Percentiles rank a stretch among this genome's conserved stretches.
These are phyloP conservation scores for Eupithecia centaureata DNA, from an alignment of 2,888 invertebrate species.

Conservation along the genomic window DNA sequence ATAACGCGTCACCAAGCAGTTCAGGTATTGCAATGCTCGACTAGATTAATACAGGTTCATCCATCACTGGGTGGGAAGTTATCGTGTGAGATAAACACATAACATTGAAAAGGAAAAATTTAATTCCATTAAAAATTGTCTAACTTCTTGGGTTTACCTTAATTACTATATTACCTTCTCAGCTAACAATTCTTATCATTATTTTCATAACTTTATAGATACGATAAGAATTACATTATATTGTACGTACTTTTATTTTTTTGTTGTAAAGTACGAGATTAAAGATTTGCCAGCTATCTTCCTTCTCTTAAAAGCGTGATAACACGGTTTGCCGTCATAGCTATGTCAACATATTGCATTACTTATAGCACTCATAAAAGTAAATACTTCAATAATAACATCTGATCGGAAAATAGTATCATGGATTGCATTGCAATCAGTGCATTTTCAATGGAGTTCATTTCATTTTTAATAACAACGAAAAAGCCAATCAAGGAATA, in stretches of 20 bases:
- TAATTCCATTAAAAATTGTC: background rate
- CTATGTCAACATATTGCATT: conserved; percentile 3
- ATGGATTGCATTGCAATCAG: no score
- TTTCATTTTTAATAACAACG: no score
- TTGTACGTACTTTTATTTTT: background rate
- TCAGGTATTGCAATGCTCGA: background rate
- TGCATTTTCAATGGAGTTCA: background rate
- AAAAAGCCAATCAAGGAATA: no score
- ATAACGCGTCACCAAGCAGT: background rate
- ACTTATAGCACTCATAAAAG: background rate
- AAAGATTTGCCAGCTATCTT: background rate
- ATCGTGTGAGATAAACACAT: background rate
- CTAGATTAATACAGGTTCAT: background rate
- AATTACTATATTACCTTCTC: background rate
- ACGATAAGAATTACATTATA: background rate
- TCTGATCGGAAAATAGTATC: background rate
- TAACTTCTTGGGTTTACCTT: background rate
- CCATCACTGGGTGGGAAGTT: background rate
- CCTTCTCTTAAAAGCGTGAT: background rate
- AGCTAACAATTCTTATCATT: background rate
- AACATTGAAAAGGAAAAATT: background rate
- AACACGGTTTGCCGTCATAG: background rate
- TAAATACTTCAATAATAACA: background rate
- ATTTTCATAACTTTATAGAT: background rate
- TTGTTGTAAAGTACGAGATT: background rate